A percentile compares a stretch with the other conserved stretches of the same genome.
Evolutionary conservation across 2,113 vertebrate species (phyloP).

Genomic region (Theristicus caerulescens): DNA sequence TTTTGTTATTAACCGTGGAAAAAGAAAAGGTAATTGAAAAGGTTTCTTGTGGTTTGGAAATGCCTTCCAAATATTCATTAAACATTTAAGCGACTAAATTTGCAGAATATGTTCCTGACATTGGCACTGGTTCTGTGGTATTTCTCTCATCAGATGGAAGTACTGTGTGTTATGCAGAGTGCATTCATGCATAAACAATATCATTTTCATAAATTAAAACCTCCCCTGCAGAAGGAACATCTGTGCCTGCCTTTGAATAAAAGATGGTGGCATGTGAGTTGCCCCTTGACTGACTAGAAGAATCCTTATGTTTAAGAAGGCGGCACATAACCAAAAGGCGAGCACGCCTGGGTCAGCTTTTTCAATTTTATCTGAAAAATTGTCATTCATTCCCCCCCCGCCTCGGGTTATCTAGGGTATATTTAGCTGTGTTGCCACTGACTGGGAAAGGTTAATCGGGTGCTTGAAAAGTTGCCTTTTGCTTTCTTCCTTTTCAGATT

Average conservation of each 20-base stretch:
- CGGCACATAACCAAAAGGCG: slow-evolving; percentile 10
- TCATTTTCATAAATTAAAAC: slow-evolving; percentile 96
- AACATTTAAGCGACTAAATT: slow-evolving; percentile 83
- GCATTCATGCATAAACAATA: slow-evolving; percentile 94
- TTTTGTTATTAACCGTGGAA: slow-evolving; percentile 45
- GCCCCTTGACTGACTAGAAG: slow-evolving; percentile 80
- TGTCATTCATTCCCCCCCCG: neutral
- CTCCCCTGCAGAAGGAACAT: slow-evolving; percentile 93
- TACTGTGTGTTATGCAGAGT: slow-evolving; percentile 84
- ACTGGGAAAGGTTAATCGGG: neutral
- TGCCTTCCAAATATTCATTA: slow-evolving; percentile 84
- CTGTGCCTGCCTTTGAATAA: slow-evolving; percentile 91
- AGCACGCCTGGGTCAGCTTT: neutral
- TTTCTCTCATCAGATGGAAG: slow-evolving; percentile 85
- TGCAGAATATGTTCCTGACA: slow-evolving; percentile 84
- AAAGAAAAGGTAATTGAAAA: slow-evolving; percentile 68
- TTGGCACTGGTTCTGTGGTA: slow-evolving; percentile 79
- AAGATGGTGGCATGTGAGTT: slow-evolving; percentile 86
- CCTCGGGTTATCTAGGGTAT: neutral
- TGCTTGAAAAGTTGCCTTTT: neutral
- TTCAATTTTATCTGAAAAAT: neutral
- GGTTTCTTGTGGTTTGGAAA: slow-evolving; percentile 75
- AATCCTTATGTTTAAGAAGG: slow-evolving; percentile 69
- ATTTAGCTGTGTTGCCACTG: neutral
- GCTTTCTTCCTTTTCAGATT: neutral